A percentile compares a stretch with the other conserved stretches of the same genome.
Evolutionary conservation across 2,113 vertebrate species (phyloP).

Genomic region (Archocentrus centrarchus): DNA sequence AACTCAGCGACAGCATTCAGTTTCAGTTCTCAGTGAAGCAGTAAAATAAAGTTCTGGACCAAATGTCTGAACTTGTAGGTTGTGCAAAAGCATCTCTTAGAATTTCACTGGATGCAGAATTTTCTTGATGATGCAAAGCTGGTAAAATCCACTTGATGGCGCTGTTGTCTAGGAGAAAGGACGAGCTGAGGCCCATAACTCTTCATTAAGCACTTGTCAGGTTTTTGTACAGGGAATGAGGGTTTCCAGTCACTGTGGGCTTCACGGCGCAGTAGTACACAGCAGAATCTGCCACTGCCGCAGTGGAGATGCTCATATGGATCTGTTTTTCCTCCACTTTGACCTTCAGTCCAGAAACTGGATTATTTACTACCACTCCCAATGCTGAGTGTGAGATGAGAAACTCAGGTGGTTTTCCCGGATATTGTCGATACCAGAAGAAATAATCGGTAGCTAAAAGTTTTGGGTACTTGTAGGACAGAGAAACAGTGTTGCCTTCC

Average conservation of each 20-base stretch:
- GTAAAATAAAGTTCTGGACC: not conserved
- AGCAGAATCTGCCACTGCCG: conserved; percentile 2
- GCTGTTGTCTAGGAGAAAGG: not conserved
- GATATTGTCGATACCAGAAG: conserved; percentile 40
- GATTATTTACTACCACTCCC: accelerated
- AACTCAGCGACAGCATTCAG: too few species aligned
- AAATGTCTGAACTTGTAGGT: not conserved
- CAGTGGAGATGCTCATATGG: not conserved
- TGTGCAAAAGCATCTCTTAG: not conserved
- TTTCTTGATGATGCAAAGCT: not conserved
- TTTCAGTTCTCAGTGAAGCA: accelerated
- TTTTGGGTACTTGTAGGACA: conserved; percentile 5
- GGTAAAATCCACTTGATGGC: not conserved
- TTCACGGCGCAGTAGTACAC: conserved; percentile 42
- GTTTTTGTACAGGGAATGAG: not conserved
- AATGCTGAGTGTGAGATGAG: not conserved
- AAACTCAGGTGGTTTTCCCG: conserved; percentile 34
- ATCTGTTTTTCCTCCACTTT: accelerated
- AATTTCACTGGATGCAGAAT: not conserved
- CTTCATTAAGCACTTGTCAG: accelerated
- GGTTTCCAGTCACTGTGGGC: conserved; percentile 20
- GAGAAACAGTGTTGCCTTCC: conserved; percentile 8
- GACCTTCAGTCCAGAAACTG: accelerated
- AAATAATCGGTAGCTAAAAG: accelerated
- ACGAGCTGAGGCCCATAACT: accelerated